phyloP scores from a whole-genome alignment of 2,113 vertebrate genomes.

The Anser brachyrhynchus region DNA sequence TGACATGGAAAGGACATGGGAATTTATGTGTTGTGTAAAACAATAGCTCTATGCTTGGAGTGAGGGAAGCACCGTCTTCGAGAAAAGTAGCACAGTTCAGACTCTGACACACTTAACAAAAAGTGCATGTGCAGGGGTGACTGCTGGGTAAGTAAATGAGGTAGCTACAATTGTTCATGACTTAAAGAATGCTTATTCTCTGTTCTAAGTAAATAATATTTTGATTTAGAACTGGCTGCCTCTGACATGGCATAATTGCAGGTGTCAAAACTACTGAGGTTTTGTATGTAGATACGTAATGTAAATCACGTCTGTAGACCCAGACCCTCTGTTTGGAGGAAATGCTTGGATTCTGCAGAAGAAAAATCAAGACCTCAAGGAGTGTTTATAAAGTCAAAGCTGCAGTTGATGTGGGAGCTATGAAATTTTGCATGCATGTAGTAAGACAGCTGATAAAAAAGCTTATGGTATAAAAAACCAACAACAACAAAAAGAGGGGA shows the following conservation, averaged over 20 bases:
- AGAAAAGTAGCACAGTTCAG: not conserved
- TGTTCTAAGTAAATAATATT: not conserved
- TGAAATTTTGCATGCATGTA: not conserved
- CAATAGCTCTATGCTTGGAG: not conserved
- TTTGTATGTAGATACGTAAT: not conserved
- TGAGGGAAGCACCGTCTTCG: too few species aligned
- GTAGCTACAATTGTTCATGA: not conserved
- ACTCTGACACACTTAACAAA: not conserved
- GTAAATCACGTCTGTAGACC: not conserved
- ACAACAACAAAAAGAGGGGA: not conserved
- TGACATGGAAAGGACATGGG: not conserved
- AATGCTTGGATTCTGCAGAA: not conserved
- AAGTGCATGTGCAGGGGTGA: not conserved
- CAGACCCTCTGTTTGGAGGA: not conserved
- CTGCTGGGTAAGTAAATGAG: not conserved
- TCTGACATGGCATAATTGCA: not conserved
- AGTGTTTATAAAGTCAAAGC: not conserved
- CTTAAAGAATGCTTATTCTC: not conserved
- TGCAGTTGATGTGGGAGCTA: not conserved
- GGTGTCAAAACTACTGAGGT: not conserved
- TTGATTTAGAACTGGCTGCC: not conserved
- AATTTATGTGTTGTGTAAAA: not conserved
- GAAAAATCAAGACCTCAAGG: not conserved
- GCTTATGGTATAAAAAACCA: not conserved
- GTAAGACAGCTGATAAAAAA: not conserved